Conservation (phyloP, 2,888 invertebrate genomes). For the Meliscaeva auricollis region DNA sequence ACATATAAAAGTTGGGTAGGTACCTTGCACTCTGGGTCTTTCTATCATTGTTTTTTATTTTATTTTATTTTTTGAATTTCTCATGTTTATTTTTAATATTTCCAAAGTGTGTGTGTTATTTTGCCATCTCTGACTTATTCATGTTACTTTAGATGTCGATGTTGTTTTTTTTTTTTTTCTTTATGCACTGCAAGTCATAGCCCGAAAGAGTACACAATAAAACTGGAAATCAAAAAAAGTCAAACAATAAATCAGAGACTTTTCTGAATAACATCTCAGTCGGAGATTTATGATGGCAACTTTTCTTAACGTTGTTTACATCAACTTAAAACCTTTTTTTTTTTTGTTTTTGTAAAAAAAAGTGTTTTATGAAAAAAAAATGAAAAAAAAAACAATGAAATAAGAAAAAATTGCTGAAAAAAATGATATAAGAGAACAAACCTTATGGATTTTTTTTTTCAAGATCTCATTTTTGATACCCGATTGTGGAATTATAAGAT, state of each 20-base stretch:
- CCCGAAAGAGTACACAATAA: conserved; percentile 56
- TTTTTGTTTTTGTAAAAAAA: conserved; percentile 41
- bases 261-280: conserved; percentile 77
- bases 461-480: conserved; percentile 73
- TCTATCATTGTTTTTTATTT: neutral
- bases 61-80: neutral
- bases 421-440: conserved; percentile 72
- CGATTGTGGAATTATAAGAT: conserved; percentile 69
- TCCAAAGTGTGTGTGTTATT: conserved; percentile 44
- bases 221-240: conserved; percentile 59
- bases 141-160: conserved; percentile 5
- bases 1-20: too few relatives aligned
- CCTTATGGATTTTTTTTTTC: conserved; percentile 54
- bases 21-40: too few relatives aligned
- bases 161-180: conserved; percentile 33
- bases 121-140: conserved; percentile 24
- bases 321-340: conserved; percentile 74
- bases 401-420: conserved; percentile 64
- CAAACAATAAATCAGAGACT: conserved; percentile 77
- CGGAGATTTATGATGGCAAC: conserved; percentile 76
- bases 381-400: too few relatives aligned
- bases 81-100: conserved; percentile 28
- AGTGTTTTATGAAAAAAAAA: conserved; percentile 54
- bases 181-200: conserved; percentile 53
- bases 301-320: conserved; percentile 77